Base-by-base conservation (phyloP, 1,140 invertebrate genomes). In the Hetaerina americana region DNA sequence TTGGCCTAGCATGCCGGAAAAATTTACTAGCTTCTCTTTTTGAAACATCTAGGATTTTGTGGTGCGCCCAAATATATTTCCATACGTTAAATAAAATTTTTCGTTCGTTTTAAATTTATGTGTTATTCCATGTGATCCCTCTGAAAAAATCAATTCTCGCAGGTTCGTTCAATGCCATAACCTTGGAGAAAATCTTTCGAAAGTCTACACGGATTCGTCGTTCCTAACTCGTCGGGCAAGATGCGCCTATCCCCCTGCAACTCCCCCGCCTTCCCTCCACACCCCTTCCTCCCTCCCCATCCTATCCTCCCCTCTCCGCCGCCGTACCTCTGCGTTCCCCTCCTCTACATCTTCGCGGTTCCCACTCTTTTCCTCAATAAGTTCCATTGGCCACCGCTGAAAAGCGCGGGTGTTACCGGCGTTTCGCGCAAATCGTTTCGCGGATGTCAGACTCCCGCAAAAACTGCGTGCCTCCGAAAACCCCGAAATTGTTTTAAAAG, bases 261-360 rank as follows among this genome's bases (percentile, higher is more conserved):
- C 27, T 68, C 26, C 66, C 69, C 22, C 66, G 26, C 67, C 29
- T 27, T 70, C 12, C 24, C 22, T 26, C 22, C 66, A 22, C 40
- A 22, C 26, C 26, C 18, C 66, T 29, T 73, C 70, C 72, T 74
- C 73, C 66, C 12, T 74, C 68, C 31, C 31, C n/a, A n/a, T 31
- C 31, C 66, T 22, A 29, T 40, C 40, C 70, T 70, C 69, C 68
- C 26, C 28, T 18, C 71, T 66, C 27, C 66, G 40, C 76, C 69
- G 73, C 71, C 28, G 40, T 69, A 10, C 66, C 66, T 75, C 82
- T 81, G 81, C 79, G 81, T 80, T 82, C 79, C 78, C 79, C 77
- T 76, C 78, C 75, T 78, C n/a, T n/a, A n/a, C n/a, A n/a, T n/a
- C 76, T 75, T 73, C 74, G 71, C 72, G 73, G 28, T 73, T 71